Base-by-base conservation (phyloP, 2,888 invertebrate species). In the Thecocarcelia acutangulata region DNA sequence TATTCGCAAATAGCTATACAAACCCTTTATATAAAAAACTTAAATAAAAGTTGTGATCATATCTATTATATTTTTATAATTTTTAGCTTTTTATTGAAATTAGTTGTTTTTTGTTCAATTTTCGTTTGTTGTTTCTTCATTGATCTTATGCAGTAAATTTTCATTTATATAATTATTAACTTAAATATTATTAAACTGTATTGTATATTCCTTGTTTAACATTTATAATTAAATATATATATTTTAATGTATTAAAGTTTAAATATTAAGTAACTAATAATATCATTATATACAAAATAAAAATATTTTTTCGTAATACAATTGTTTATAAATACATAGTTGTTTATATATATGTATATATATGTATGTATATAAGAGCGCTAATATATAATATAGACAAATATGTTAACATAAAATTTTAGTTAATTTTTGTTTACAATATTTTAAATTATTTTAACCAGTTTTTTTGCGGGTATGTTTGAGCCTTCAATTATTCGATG, bases 111-210 rank as follows among this genome's bases (percentile, higher is more conserved):
- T 33, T 37, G 37, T 13, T 17, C 17, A 33, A 37, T 64, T n/a
- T 50, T 46, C 33, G 17, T 58, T 61, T 52, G 13, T 75, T 59
- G 12, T 21, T 54, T 44, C 19, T n/a, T 61, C 33, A 37, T 58
- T 73, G 37, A 28, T 2, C 70, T 80, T 80, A 54, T 40, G 44
- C 12, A n/a, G 48, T 74, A 50, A 13, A 52, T 64, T 46, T 70
- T 80, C 46, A 46, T 77, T 61, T 76, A 73, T 70, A 75, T 80
- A 80, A 73, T 80, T 70, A 75, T 80, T 70, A 75, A 61, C 69
- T 75, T 80, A 80, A 66, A 56, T 33, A 19, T 56, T 50, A 61
- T 56, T 37, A 70, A 63, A 54, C 40, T 56, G n/a, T 70, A 54
- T 48, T 63, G n/a, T 70, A 61, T 69, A 69, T 64, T 61, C 73